A percentile compares a stretch with the other conserved stretches of the same genome.
These are phyloP conservation scores for Colaptes auratus DNA, from an alignment of 2,113 vertebrate species.

Conservation along the genomic window DNA sequence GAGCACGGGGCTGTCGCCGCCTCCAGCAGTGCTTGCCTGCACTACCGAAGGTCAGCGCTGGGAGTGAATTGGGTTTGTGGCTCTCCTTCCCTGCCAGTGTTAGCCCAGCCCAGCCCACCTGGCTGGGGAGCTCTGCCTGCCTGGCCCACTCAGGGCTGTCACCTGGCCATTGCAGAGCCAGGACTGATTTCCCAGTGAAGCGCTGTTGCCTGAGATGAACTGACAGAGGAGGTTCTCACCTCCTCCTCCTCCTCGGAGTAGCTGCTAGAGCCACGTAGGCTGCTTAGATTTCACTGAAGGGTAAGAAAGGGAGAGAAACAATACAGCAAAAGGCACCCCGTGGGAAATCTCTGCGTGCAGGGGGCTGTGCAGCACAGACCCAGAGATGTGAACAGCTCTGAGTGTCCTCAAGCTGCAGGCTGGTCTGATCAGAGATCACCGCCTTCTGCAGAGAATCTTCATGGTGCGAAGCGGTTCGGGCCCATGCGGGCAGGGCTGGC, in stretches of 20 bases:
- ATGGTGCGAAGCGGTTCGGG: not conserved
- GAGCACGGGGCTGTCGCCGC: not conserved
- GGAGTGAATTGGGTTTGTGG: not conserved
- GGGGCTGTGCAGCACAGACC: not conserved
- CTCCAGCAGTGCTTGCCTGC: conserved; percentile 69
- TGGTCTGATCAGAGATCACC: not conserved
- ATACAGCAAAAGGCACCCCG: not conserved
- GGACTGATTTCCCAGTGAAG: not conserved
- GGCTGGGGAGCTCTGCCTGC: not conserved
- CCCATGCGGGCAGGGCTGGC: not conserved
- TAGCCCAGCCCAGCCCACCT: not conserved
- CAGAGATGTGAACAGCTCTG: not conserved
- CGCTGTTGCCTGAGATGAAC: not conserved
- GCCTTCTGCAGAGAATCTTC: not conserved
- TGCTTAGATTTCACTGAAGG: not conserved
- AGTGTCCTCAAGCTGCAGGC: not conserved
- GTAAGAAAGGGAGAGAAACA: not conserved
- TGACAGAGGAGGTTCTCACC: not conserved
- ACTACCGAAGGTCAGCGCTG: conserved; percentile 71
- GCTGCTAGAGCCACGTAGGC: not conserved
- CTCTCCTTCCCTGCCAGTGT: not conserved
- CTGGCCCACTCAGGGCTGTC: not conserved
- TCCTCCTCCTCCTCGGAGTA: not conserved
- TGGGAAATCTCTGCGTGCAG: not conserved
- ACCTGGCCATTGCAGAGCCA: not conserved